These are phyloP conservation scores for Bugula neritina DNA, from an alignment of 2,888 invertebrate genomes.

Conservation along the genomic window DNA sequence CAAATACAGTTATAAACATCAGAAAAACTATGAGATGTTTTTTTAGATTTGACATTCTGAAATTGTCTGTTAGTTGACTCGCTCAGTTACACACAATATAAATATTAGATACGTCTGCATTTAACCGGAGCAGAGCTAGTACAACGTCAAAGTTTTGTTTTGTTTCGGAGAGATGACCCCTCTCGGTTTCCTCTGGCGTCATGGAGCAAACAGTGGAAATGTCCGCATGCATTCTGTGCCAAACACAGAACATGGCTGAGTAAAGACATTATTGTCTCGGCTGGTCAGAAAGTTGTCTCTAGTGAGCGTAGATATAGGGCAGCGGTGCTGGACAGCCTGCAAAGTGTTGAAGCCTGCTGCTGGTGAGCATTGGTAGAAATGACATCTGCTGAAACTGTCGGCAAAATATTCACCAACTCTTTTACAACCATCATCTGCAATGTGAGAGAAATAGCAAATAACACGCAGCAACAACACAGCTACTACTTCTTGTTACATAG, in stretches of 20 bases:
- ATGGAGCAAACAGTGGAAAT: constrained; percentile 23
- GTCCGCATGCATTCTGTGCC: constrained; percentile 13
- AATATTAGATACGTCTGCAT: too few species aligned
- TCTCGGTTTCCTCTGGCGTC: constrained; percentile 26
- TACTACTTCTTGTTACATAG: too few species aligned
- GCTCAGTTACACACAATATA: too few species aligned
- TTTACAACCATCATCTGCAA: constrained; percentile 12
- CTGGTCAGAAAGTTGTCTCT: constrained; percentile 8
- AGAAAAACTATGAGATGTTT: too few species aligned
- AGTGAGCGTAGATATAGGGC: constrained; percentile 1
- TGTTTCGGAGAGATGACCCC: too few species aligned
- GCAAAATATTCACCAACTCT: constrained; percentile 16
- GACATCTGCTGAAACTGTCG: constrained; percentile 22
- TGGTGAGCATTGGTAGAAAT: constrained; percentile 22
- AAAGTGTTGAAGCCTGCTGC: constrained; percentile 7
- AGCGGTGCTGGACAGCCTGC: constrained; percentile 5
- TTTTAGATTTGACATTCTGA: too few species aligned
- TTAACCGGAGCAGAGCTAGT: too few species aligned
- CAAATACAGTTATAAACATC: too few species aligned
- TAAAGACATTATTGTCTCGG: neutral
- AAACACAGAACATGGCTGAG: constrained; percentile 15
- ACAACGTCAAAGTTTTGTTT: too few species aligned
- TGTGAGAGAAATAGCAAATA: neutral
- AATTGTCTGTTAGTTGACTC: too few species aligned
- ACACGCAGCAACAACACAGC: too few species aligned